Base-by-base conservation (phyloP, 2,797 vertebrate species). In the Salmo trutta region DNA sequence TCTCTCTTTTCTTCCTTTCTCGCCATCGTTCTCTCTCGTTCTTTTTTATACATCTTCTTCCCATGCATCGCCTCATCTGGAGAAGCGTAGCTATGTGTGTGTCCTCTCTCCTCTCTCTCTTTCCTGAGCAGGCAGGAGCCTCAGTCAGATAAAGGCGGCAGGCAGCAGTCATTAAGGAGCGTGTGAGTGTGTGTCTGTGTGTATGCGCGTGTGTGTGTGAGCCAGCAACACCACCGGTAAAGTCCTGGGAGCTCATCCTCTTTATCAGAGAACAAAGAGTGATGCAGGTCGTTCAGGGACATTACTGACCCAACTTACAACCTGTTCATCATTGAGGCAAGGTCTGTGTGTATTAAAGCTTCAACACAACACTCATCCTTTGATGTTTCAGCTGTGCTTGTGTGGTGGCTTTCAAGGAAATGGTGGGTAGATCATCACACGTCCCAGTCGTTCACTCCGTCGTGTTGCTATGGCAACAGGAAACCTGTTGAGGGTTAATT, bases 381-480 rank as follows among this genome's bases (percentile, higher is more conserved):
- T 87, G 76, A 85, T 86, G 79, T 86, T 80, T 79, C 77, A 79
- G 41, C 66, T 75, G 74, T 78, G 83, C 84, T 86, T 87, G 71
- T 81, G 64, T 47, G 41, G 41, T 47, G 83, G 85, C 90, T 83
- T 76, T 86, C 79, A 77, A 87, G 89, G 79, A 88, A 91, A 89
- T 86, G 75, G 79, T 75, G 64, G 85, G 6, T 86, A 65, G 27
- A 8, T 86, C 76, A 70, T 41, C 15, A 85, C 76, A 41, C 82
- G 85, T 91, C 80, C 79, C 53, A 68, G 81, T 83, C 73, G 67
- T 88, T 89, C 88, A 83, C 83, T 84, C 84, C 83, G 88, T 82
- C 71, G 72, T 5, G 86, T 95, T 88, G 67, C 90, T 88, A 93
- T 92, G 88, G 92, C 84, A 93, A 94, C 94, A 89, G 79, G 71